Evolutionary conservation across 1,140 invertebrate species (phyloP).

Genomic region (Drosophila littoralis): DNA sequence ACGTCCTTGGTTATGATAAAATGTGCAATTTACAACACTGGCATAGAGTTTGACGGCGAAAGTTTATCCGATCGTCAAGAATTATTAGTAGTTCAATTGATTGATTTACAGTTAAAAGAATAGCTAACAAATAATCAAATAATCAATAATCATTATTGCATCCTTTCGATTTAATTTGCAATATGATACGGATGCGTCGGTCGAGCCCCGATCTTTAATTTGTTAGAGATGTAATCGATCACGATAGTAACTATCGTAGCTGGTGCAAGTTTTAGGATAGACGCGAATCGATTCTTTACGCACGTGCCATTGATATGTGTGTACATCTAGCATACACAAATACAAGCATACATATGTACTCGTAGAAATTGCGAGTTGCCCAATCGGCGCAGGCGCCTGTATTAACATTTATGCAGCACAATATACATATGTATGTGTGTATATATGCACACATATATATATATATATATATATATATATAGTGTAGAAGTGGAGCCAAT

Average conservation of each 20-base stretch:
- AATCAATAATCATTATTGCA: no score
- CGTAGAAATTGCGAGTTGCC: constrained; percentile 26
- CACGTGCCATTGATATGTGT: constrained; percentile 29
- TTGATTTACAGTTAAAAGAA: no score
- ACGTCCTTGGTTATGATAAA: no score
- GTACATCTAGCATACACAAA: constrained; percentile 1
- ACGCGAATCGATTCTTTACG: constrained; percentile 31
- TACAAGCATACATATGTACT: neutral
- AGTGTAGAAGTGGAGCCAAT: neutral
- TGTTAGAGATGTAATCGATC: constrained; percentile 19
- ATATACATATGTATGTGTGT: constrained; percentile 3
- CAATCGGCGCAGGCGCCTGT: constrained; percentile 54
- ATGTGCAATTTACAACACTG: neutral
- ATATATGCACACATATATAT: neutral
- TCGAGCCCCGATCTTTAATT: neutral
- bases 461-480: no score
- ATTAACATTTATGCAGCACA: constrained; percentile 28
- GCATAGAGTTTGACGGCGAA: neutral
- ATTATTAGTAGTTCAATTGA: neutral
- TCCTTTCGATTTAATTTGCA: no score
- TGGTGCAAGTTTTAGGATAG: neutral
- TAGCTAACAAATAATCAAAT: no score
- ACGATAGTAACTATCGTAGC: neutral
- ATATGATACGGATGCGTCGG: no score
- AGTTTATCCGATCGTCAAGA: neutral